Base-by-base conservation (phyloP, 1,140 invertebrate species). In the Panagrolaimus sp. region DNA sequence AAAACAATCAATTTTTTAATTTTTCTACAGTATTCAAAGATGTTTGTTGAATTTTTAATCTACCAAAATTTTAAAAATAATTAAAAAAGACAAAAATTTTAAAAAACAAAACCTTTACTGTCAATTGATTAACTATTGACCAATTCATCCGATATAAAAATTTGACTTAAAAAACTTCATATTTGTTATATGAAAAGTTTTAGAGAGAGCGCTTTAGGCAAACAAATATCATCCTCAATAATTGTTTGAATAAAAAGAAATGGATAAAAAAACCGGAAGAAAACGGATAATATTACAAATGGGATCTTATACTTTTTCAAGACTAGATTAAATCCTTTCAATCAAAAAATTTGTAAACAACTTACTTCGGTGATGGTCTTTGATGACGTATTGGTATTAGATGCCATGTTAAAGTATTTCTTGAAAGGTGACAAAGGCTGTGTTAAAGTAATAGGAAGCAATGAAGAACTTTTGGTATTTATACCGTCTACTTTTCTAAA, bases 311-410 rank as follows among this genome's bases (percentile, higher is more conserved):
- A 38, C n/a, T n/a, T 38, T 44, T 23, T 67, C 48, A 38, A 63
- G 48, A 44, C 42, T 31, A 11, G 44, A 67, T 31, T 20, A 45
- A 66, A 45, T n/a, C n/a, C 16, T 47, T 47, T 46, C n/a, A 45
- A 45, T 25, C 65, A 16, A 47, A 66, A 14, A 48, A 48, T n/a
- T 20, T 44, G 44, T 66, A 25, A 66, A 66, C n/a, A 66, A 66
- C 51, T 57, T 16, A 57, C 51, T 57, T 57, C 20, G n/a, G 20
- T 13, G 51, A 9, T 57, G 20, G 27, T 57, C 51, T 11, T 57
- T 38, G 31, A 38, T 38, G 31, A 38, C 31, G 31, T 7, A 38
- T 4, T 38, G 31, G 31, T 4, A n/a, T n/a, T n/a, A 4, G 31
- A 38, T 38, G 31, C 31, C 31, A 38, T 38, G 31, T 38, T 38